Base-by-base conservation (phyloP, 1,140 invertebrate genomes). In the Pseudoatta argentina region DNA sequence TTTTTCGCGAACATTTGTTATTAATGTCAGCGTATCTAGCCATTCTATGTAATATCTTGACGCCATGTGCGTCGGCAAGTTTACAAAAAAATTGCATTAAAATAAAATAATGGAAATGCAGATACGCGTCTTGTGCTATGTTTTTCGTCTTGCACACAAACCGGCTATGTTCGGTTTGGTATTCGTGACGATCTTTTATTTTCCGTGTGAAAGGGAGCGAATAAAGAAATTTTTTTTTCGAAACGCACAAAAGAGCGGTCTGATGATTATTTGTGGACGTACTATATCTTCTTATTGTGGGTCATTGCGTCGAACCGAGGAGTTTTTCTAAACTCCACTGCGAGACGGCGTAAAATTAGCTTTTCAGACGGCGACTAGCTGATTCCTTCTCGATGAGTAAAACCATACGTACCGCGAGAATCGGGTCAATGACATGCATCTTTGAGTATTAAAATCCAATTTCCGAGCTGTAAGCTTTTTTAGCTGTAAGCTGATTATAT, bases 91-190 rank as follows among this genome's bases (percentile, higher is more conserved):
- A 10, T 12, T 0, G 18, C 27, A 63, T 73, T 73, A 83, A 24
- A 83, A 75, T 75, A 83, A 73, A 69, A 55, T 63, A 75, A 83
- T 72, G 55, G 55, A 73, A 83, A 57, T 71, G 21, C n/a, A n/a
- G 51, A 81, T 44, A 81, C 44, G 44, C 51, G 53, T n/a, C 64
- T 81, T 73, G 79, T 34, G 69, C 14, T 63, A 73, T 48, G 61
- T 81, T 81, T 44, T 67, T 81, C 30, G 21, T 57, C 78, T 59
- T 21, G 64, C 16, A 2, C 34, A 3, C 53, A 10, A 3, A 78
- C 48, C 61, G 34, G 34, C 51, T 76, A 18, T 18, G n/a, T 53
- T 34, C 48, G 48, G n/a, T 34, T 69, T 18, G n/a, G 12, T 39
- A 8, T 8, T 21, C 53, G 64, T 7, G 27, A 66, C 18, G n/a